Conservation (phyloP, 2,888 invertebrate genomes). For the Bedellia somnulentella region DNA sequence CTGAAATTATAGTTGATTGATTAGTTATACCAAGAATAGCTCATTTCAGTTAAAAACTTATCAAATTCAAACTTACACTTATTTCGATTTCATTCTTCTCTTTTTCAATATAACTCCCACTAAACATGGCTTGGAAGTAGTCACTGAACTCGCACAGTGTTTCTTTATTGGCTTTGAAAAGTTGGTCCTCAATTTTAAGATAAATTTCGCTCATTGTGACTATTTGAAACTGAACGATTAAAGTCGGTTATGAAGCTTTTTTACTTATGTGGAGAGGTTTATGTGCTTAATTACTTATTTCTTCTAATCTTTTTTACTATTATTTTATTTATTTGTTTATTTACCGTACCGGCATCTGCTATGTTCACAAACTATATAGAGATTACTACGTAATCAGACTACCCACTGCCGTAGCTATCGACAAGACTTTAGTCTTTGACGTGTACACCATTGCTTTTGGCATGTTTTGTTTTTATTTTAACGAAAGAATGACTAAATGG, state of each 20-base stretch:
- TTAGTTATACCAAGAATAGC: neutral
- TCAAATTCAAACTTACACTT: slow-evolving; percentile 23
- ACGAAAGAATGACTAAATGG: too few relatives aligned
- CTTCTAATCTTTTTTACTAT: neutral
- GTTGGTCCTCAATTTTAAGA: slow-evolving; percentile 23
- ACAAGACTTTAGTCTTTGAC: too few relatives aligned
- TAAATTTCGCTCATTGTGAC: slow-evolving; percentile 19
- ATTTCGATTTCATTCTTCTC: slow-evolving; percentile 29
- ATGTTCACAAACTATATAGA: too few relatives aligned
- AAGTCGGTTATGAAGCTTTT: neutral
- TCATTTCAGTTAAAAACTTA: neutral
- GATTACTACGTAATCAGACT: too few relatives aligned
- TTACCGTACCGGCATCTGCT: too few relatives aligned
- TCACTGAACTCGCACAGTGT: slow-evolving; percentile 36
- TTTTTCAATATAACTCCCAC: slow-evolving; percentile 39
- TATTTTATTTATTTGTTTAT: too few relatives aligned
- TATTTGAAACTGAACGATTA: too few relatives aligned
- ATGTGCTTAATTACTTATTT: too few relatives aligned
- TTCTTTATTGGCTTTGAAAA: slow-evolving; percentile 28
- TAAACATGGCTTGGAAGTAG: slow-evolving; percentile 52
- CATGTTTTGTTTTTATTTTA: too few relatives aligned
- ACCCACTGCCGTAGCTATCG: too few relatives aligned
- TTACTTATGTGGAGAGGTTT: too few relatives aligned
- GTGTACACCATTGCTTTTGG: too few relatives aligned
- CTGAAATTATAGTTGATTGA: slow-evolving; percentile 16